Conservation (phyloP, 2,797 vertebrate genomes). For the Rhinatrema bivittatum region DNA sequence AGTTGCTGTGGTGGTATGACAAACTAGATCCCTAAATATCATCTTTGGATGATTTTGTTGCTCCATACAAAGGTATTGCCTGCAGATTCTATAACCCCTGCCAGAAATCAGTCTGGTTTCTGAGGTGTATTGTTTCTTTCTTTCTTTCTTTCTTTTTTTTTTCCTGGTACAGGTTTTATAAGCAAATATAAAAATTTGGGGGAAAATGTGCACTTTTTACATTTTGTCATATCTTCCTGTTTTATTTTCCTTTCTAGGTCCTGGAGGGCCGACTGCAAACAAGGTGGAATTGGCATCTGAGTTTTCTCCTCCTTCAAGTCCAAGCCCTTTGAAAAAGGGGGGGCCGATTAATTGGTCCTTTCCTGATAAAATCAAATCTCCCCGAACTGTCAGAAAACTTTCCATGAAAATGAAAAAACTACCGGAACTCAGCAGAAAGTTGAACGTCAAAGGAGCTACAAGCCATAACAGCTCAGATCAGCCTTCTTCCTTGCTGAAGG, state of each 20-base stretch:
- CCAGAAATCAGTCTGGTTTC: no score
- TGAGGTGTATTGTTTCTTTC: no score
- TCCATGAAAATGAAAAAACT: conserved; percentile 98
- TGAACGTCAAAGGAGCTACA: conserved; percentile 79
- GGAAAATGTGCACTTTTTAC: no score
- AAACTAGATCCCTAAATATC: no score
- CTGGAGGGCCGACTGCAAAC: conserved; percentile 43
- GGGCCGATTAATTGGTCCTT: conserved; percentile 92
- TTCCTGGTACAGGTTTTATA: no score
- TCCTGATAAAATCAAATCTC: conserved; percentile 95
- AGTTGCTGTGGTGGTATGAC: no score
- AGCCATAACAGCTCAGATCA: conserved; percentile 57
- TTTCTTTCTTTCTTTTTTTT: no score
- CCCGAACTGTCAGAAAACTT: conserved; percentile 90
- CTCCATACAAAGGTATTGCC: no score
- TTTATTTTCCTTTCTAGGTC: conserved; percentile 36
- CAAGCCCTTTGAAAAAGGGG: conserved; percentile 83
- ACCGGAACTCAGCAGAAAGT: conserved; percentile 89
- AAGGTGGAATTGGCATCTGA: conserved; percentile 55
- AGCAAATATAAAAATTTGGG: no score
- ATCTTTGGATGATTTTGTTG: no score
- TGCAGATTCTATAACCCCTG: no score
- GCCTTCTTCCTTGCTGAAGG: conserved; percentile 49
- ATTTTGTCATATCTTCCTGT: no score
- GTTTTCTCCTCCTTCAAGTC: conserved; percentile 79